Conservation (phyloP, 2,888 invertebrate species). For the Tuberolachnus salignus region DNA sequence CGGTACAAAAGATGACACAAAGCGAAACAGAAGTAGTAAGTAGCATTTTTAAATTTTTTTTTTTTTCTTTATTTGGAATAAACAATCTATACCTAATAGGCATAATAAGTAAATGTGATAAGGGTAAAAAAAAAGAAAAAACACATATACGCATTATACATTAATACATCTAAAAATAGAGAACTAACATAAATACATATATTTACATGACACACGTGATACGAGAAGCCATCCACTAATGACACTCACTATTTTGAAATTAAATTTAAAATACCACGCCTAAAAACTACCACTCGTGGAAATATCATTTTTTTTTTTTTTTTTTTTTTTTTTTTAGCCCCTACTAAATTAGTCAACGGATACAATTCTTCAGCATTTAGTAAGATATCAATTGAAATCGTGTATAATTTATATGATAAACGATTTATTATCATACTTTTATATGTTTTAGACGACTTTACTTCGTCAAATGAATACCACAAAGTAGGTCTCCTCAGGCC, state of each 20-base stretch:
- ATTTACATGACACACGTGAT: no score
- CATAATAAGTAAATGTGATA: no score
- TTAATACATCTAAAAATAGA: no score
- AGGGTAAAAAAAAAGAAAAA: no score
- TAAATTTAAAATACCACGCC: not conserved
- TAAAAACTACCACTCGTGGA: no score
- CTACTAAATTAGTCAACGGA: slow-evolving; percentile 53
- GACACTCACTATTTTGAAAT: no score
- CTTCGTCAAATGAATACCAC: slow-evolving; percentile 38
- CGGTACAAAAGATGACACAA: slow-evolving; percentile 67
- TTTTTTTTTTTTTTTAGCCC: slow-evolving; percentile 29
- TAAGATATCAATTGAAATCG: slow-evolving; percentile 26
- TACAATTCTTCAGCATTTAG: slow-evolving; percentile 54
- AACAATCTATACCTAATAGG: no score
- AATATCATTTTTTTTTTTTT: no score
- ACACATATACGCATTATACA: no score
- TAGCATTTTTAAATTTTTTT: slow-evolving; percentile 35
- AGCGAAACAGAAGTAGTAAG: slow-evolving; percentile 60
- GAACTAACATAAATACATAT: no score
- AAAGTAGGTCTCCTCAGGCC: slow-evolving; percentile 43
- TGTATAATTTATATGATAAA: not conserved
- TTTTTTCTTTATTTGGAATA: no score
- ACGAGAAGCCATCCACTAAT: no score
- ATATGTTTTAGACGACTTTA: slow-evolving; percentile 34
- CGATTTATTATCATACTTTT: slow-evolving; percentile 9